phyloP scores from a whole-genome alignment of 1,140 invertebrate genomes.

The Drosophila simulans region DNA sequence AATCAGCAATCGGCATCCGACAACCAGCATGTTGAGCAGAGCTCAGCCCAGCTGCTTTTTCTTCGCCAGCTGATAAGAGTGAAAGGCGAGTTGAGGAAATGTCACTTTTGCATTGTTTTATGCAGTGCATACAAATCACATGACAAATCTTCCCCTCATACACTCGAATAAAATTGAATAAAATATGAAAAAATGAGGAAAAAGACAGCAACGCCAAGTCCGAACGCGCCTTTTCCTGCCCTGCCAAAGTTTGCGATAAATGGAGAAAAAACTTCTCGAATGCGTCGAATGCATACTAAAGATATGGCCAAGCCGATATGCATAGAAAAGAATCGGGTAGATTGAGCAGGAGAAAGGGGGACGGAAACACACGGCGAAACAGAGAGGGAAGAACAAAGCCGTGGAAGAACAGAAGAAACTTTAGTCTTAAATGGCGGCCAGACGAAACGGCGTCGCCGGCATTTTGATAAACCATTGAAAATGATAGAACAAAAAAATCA shows the following conservation, averaged over 20 bases:
- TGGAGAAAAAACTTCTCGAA: conserved; percentile 59
- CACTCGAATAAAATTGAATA: conserved; percentile 9
- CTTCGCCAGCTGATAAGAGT: conserved; percentile 51
- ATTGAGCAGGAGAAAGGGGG: not conserved
- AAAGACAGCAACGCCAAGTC: conserved; percentile 56
- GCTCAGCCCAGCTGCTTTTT: conserved; percentile 18
- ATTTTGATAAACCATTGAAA: conserved; percentile 64
- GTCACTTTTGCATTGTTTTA: conserved; percentile 71
- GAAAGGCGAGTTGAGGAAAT: conserved; percentile 67
- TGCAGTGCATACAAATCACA: conserved; percentile 66
- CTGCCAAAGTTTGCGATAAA: conserved; percentile 76
- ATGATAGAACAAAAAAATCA: conserved; percentile 57
- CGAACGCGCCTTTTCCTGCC: conserved; percentile 76
- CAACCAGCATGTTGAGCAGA: conserved; percentile 29
- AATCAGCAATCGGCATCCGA: conserved; percentile 19
- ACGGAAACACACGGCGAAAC: not conserved
- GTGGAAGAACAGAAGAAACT: conserved; percentile 47
- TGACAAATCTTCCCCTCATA: conserved; percentile 24
- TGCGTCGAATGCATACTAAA: conserved; percentile 77
- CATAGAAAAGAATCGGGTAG: conserved; percentile 15
- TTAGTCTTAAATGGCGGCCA: conserved; percentile 57
- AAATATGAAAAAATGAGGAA: conserved; percentile 21
- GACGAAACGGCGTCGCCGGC: conserved; percentile 58
- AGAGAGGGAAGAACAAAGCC: conserved; percentile 12
- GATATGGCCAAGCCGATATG: conserved; percentile 63